Evolutionary conservation across 2,888 invertebrate species (phyloP).

Genomic region (Drosophila picticornis): DNA sequence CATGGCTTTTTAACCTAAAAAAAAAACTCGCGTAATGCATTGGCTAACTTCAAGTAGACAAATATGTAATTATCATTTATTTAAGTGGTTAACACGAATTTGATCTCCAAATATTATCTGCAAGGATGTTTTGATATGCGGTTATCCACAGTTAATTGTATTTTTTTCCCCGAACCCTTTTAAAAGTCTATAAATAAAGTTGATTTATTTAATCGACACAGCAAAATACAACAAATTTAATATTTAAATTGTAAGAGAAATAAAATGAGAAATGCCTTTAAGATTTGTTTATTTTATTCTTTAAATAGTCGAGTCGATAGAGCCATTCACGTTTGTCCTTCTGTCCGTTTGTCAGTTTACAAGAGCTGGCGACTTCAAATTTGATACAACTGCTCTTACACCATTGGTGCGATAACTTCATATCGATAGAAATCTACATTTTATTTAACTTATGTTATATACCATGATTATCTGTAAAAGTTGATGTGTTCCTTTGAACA

Average conservation of each 20-base stretch:
- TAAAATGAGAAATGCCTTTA: not conserved
- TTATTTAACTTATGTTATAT: not conserved
- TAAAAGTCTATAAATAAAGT: not conserved
- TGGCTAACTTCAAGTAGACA: slow-evolving; percentile 26
- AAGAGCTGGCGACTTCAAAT: not conserved
- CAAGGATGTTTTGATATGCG: not conserved
- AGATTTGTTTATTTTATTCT: not conserved
- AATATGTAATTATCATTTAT: not conserved
- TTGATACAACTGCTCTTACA: not conserved
- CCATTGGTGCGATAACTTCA: not conserved
- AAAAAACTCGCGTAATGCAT: slow-evolving; percentile 16
- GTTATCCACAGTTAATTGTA: not conserved
- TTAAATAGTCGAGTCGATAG: not conserved
- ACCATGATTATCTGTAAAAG: not conserved
- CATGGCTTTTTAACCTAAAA: slow-evolving; percentile 16
- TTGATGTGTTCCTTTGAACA: not conserved
- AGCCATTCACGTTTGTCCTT: not conserved
- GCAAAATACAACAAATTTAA: not conserved
- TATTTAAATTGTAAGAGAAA: not conserved
- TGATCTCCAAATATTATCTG: not conserved
- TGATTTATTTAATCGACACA: not conserved
- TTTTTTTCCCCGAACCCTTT: not conserved
- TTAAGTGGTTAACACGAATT: not conserved
- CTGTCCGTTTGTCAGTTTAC: not conserved
- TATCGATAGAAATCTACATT: not conserved